Evolutionary conservation across 2,888 invertebrate species (phyloP).

Genomic region (Netelia melanura): DNA sequence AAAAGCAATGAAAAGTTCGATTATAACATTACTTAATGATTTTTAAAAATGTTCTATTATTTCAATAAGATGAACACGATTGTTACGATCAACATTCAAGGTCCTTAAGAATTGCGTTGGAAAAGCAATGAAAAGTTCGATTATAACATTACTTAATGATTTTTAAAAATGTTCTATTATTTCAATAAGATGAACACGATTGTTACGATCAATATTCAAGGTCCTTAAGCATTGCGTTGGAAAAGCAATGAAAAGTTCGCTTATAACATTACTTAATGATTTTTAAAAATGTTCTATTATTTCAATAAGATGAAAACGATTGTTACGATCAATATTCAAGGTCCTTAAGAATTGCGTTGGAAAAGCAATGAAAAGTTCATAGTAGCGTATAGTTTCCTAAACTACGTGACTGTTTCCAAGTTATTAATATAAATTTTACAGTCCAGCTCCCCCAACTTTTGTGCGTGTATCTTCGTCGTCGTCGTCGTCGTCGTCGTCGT

Average conservation of each 20-base stretch:
- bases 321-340: not conserved
- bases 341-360: not conserved
- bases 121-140: not conserved
- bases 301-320: not conserved
- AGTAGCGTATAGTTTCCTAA: constrained; percentile 70
- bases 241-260: not conserved
- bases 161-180: not conserved
- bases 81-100: no score
- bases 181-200: no score
- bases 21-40: no score
- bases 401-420: constrained; percentile 74
- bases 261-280: not conserved
- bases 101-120: no score
- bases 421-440: constrained; percentile 78
- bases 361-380: constrained; percentile 65
- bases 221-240: no score
- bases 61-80: no score
- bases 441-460: constrained; percentile 77
- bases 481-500: constrained; percentile 75
- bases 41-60: no score
- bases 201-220: no score
- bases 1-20: no score
- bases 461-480: constrained; percentile 72
- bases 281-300: not conserved
- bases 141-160: constrained; percentile 3